Base-by-base conservation (phyloP, 1,140 invertebrate genomes). In the Ooceraea biroi region DNA sequence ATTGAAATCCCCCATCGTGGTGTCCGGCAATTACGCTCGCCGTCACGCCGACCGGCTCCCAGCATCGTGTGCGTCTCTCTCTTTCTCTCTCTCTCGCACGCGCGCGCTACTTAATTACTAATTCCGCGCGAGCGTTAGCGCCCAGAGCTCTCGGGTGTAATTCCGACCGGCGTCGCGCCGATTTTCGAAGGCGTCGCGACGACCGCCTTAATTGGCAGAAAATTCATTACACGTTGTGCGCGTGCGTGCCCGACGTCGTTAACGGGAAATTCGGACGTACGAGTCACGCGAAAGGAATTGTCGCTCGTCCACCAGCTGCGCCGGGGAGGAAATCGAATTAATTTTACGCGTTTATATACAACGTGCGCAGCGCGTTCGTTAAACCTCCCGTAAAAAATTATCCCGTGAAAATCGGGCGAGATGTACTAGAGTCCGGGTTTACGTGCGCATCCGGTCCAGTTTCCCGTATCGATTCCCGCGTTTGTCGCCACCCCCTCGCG, bases 11-110 rank as follows among this genome's bases (percentile, higher is more conserved):
- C 86, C 73, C n/a, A 50, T 66, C 65, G 60, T 83, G 71, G 72
- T 88, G 87, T 89, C 87, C 88, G 50, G 87, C 88, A 89, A 89
- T 89, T 89, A 86, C 87, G 73, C 36, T 80, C 52, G 84, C 65
- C 80, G 80, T 88, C 74, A 88, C 80, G 84, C 73, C 58, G 85
- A 46, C 71, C 85, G 58, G 86, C 68, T 88, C 83, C 61, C 65
- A 63, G 88, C 84, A 89, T 89, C 88, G 88, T 88, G 73, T 36
- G 36, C 36, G 2, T 36, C 36, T 36, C 36, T 36, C 36, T 36
- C 36, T 36, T 7, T 36, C 36, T 36, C 2, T 36, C 36, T 89
- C 72, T 55, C 76, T 22, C 41, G 3, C 48, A 4, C 60, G 27
- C 25, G 22, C 48, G 36, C 72, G 82, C 77, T 82, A 89, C 84